These are phyloP conservation scores for Biston betularia DNA, from an alignment of 2,888 invertebrate genomes.

Conservation along the genomic window DNA sequence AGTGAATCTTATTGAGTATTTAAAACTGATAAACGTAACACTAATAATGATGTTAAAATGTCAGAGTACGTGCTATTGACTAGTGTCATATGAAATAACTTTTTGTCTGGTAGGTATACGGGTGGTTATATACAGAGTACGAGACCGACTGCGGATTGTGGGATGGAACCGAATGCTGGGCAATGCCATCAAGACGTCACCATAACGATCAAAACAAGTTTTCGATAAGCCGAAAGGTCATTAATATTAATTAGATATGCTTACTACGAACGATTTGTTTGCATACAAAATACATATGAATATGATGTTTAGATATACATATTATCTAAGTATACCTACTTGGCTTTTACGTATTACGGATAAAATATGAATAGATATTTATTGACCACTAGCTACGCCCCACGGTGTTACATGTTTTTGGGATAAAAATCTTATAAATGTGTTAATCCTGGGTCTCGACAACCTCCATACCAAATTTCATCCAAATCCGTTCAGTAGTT, in stretches of 20 bases:
- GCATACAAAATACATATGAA: constrained; percentile 2
- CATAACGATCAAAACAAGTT: constrained; percentile 66
- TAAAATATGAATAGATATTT: too few species aligned
- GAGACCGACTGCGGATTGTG: constrained; percentile 50
- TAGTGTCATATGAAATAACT: constrained; percentile 22
- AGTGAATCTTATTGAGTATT: neutral
- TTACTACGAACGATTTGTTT: constrained; percentile 10
- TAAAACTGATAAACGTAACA: neutral
- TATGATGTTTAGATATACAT: neutral
- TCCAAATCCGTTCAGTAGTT: too few species aligned
- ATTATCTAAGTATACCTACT: too few species aligned
- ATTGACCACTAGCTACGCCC: too few species aligned
- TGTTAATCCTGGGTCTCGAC: too few species aligned
- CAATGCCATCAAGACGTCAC: constrained; percentile 58
- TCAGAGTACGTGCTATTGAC: constrained; percentile 27
- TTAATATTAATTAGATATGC: constrained; percentile 15
- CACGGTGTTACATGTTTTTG: too few species aligned
- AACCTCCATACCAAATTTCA: too few species aligned
- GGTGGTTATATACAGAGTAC: constrained; percentile 46
- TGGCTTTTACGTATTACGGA: too few species aligned
- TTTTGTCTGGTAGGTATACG: constrained; percentile 27
- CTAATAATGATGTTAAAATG: neutral
- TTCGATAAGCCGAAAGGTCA: constrained; percentile 53
- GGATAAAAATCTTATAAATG: too few species aligned
- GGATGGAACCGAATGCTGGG: constrained; percentile 47